Evolutionary conservation across 2,888 invertebrate genomes (phyloP).

Genomic region (Platycnemis pennipes): DNA sequence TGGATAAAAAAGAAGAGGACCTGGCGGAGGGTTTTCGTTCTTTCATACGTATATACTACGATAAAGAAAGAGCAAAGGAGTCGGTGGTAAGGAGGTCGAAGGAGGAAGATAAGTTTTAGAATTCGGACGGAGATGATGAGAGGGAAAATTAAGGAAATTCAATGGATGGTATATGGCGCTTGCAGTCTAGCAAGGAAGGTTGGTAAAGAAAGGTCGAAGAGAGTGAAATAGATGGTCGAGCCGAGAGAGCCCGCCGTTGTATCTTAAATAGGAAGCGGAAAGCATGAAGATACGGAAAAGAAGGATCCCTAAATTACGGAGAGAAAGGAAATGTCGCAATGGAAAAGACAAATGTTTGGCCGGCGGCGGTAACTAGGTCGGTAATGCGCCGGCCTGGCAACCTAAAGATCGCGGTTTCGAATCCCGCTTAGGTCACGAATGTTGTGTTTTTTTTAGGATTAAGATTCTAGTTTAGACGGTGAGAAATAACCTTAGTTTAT

Average conservation of each 20-base stretch:
- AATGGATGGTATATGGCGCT: neutral
- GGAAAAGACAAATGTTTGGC: neutral
- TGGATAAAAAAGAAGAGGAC: neutral
- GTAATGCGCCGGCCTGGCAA: no score
- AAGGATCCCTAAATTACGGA: no score
- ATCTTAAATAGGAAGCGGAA: no score
- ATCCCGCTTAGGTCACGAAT: no score
- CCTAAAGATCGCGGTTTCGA: no score
- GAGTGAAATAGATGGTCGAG: neutral
- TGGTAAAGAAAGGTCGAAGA: neutral
- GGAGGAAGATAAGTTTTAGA: no score
- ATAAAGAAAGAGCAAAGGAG: neutral
- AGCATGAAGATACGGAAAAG: no score
- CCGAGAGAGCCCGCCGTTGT: no score
- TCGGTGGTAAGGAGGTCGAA: no score
- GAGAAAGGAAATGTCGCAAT: neutral
- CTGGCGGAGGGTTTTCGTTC: neutral
- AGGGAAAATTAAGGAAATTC: neutral
- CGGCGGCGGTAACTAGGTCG: no score
- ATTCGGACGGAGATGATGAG: neutral
- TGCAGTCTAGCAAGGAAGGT: neutral
- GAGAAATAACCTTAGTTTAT: neutral
- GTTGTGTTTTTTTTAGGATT: neutral
- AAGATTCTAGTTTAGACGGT: neutral
- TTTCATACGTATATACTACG: neutral